A percentile compares a stretch with the other conserved stretches of the same genome.
Conservation (phyloP, 2,113 vertebrate species). For the Pavo muticus region DNA sequence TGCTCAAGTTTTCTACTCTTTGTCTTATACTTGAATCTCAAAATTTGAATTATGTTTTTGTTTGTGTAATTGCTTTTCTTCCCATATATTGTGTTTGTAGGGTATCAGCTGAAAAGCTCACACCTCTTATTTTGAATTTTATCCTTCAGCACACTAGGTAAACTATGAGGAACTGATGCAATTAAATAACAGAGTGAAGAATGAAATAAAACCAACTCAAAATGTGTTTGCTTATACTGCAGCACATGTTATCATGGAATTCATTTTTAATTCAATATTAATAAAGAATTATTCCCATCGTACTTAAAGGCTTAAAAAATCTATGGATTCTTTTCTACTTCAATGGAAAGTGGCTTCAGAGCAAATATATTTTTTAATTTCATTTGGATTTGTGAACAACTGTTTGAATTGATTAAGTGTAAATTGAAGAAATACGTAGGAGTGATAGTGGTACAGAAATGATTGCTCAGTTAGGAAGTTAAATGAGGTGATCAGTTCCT, state of each 20-base stretch:
- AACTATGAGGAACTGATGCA: background rate
- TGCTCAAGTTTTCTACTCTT: background rate
- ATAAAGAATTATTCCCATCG: background rate
- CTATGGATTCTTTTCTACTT: background rate
- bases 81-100: background rate
- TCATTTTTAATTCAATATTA: background rate
- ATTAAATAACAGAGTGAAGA: background rate
- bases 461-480: background rate
- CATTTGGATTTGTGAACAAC: background rate
- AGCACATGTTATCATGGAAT: background rate
- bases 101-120: background rate
- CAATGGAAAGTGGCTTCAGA: background rate
- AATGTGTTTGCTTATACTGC: background rate
- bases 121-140: background rate
- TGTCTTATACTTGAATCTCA: background rate
- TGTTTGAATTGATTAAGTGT: conserved; percentile 10
- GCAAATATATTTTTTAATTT: background rate
- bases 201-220: background rate
- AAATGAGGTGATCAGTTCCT: background rate
- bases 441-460: background rate
- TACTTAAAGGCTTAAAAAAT: conserved; percentile 7
- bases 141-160: background rate
- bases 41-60: background rate
- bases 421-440: background rate
- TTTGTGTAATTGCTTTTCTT: background rate